Percentiles rank a stretch among this genome's conserved stretches.
Evolutionary conservation across 30 jellyfish, hydroid and myxozoan species (phyloP).

Genomic region (Cassiopea andromeda): DNA sequence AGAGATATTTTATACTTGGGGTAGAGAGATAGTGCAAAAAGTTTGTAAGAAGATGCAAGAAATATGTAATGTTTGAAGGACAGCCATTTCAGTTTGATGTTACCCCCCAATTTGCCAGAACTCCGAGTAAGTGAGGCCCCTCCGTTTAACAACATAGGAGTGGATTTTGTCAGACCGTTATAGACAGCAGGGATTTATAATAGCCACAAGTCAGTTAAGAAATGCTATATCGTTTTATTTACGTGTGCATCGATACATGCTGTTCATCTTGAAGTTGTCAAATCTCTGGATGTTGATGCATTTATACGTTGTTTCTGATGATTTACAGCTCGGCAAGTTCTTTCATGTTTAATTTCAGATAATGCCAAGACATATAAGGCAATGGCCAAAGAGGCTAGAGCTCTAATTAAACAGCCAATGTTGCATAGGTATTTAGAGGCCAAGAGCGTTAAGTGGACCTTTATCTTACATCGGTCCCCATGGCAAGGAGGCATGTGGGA

Average conservation of each 20-base stretch:
- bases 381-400: conserved; percentile 12
- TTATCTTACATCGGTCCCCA: no score
- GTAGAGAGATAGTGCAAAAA: no score
- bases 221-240: conserved; percentile 23
- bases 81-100: background rate
- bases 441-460: no score
- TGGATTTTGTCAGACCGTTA: background rate
- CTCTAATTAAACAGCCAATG: background rate
- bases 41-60: no score
- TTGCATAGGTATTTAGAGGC: no score
- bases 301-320: conserved; percentile 19
- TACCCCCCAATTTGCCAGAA: background rate
- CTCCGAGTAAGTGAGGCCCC: background rate
- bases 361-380: no score
- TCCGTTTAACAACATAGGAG: background rate
- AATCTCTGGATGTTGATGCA: conserved; percentile 17
- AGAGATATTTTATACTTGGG: no score
- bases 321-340: conserved; percentile 36
- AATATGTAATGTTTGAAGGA: no score
- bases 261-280: conserved; percentile 26
- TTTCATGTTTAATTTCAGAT: background rate
- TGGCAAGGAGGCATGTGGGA: no score
- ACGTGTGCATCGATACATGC: conserved; percentile 58
- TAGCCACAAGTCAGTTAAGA: background rate
- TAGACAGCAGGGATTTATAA: background rate